Evolutionary conservation across 2,888 invertebrate genomes (phyloP).

Genomic region (Eristalinus sepulchralis): DNA sequence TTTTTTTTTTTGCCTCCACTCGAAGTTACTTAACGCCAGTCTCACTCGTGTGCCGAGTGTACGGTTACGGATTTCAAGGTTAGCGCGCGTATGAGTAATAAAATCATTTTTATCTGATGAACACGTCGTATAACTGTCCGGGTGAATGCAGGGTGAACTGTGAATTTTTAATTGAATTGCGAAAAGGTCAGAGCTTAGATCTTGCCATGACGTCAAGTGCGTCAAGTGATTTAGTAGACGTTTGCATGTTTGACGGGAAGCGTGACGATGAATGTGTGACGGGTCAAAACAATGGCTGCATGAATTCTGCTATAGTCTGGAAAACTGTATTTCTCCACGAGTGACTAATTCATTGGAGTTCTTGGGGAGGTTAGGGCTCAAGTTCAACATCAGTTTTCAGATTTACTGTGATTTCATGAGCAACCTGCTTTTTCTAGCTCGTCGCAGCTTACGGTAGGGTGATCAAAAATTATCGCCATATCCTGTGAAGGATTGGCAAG

Average conservation of each 20-base stretch:
- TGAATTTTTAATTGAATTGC: not conserved
- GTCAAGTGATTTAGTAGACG: not conserved
- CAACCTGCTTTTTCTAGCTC: no score
- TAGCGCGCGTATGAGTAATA: slow-evolving; percentile 21
- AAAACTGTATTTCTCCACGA: no score
- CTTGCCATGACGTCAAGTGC: not conserved
- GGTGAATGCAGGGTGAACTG: not conserved
- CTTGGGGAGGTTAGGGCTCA: no score
- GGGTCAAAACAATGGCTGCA: no score
- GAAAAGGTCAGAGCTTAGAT: not conserved
- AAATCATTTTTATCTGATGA: slow-evolving; percentile 20
- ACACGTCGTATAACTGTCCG: not conserved
- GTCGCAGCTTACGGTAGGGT: no score
- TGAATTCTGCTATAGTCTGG: no score
- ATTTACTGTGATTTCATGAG: no score
- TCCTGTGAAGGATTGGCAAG: no score
- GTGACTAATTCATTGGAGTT: no score
- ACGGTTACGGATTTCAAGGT: slow-evolving; percentile 44
- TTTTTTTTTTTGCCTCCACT: not conserved
- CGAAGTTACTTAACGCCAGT: slow-evolving; percentile 38
- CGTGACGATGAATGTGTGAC: not conserved
- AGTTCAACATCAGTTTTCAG: no score
- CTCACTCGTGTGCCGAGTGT: slow-evolving; percentile 26
- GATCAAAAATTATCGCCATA: no score
- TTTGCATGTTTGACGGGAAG: not conserved